Evolutionary conservation across 2,113 vertebrate genomes (phyloP).

Genomic region (Procapra przewalskii): DNA sequence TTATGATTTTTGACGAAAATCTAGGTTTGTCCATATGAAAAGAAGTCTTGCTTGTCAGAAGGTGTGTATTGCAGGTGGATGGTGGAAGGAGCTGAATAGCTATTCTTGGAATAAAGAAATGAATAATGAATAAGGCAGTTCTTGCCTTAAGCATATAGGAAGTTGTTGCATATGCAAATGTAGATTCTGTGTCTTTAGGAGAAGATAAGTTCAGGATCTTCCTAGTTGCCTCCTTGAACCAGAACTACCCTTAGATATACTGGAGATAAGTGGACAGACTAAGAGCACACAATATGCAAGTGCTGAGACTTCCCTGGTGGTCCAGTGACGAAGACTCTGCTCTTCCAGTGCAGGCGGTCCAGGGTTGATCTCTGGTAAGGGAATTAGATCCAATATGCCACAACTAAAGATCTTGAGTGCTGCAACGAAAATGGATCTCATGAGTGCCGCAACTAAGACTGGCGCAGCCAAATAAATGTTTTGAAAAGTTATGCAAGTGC

Average conservation of each 20-base stretch:
- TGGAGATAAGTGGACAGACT: not conserved
- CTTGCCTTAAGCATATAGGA: not conserved
- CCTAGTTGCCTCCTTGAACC: not conserved
- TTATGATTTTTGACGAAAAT: not conserved
- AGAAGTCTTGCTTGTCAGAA: not conserved
- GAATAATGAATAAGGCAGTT: not conserved
- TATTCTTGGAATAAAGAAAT: not conserved
- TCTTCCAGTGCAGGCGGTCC: not conserved
- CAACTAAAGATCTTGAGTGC: not conserved
- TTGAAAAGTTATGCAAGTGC: not conserved
- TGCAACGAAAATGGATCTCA: not conserved
- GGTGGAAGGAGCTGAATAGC: not conserved
- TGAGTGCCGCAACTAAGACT: not conserved
- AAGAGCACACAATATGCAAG: not conserved
- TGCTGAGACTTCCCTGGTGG: not conserved
- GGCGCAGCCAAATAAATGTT: not conserved
- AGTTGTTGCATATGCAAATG: not conserved
- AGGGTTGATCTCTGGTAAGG: not conserved
- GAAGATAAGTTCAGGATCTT: not conserved
- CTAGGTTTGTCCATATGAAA: not conserved
- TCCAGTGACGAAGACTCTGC: not conserved
- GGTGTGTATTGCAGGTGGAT: not conserved
- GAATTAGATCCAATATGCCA: not conserved
- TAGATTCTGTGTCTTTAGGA: not conserved
- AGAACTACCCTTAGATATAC: not conserved